Base-by-base conservation (phyloP, 2,113 vertebrate species). In the Malurus cyaneus region DNA sequence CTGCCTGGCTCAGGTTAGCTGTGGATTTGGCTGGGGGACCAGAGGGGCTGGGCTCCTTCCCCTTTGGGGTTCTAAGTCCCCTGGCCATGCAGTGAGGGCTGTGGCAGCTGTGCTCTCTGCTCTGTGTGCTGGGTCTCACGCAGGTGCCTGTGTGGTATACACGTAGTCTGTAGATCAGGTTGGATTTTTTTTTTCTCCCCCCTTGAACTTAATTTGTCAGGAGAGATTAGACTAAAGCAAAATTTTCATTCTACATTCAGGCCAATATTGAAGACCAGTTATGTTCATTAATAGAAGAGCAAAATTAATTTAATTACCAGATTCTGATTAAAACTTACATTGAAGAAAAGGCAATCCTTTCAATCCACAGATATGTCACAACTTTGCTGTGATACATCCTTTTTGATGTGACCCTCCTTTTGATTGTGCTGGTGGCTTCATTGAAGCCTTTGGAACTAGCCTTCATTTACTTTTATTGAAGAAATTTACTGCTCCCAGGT, bases 191-290 rank as follows among this genome's bases (percentile, higher is more conserved):
- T 50, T 52, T 49, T 42, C 31, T 20, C 5, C 11, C 11, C 31
- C 8, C 5, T 16, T 12, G 5, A 72, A 60, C 28, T 73, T 78
- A 8, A 9, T 66, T 76, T 88, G 41, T 50, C 19, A 73, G 59
- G 59, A 88, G 34, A 59, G 10, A 39, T 52, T 18, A 86, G 24
- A 28, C 34, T 88, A 41, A 88, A 94, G 9, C 6, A n/a, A 59
- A 44, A 72, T 56, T 71, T 71, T 60, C 13, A 14, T 88, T 90
- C 88, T 94, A 46, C 80, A 78, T 93, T 95, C 95, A 88, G 94
- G 95, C 77, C 95, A 93, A 70, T 95, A 60, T 65, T 65, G 79
- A 90, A 92, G 78, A 95, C 81, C 42, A 88, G 44, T 60, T 60
- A 32, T 49, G 34, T 86, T 88, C 31, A 50, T 83, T 90, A 70